Conservation (phyloP, 1,140 invertebrate species). For the Diplogasteroides magnus region DNA sequence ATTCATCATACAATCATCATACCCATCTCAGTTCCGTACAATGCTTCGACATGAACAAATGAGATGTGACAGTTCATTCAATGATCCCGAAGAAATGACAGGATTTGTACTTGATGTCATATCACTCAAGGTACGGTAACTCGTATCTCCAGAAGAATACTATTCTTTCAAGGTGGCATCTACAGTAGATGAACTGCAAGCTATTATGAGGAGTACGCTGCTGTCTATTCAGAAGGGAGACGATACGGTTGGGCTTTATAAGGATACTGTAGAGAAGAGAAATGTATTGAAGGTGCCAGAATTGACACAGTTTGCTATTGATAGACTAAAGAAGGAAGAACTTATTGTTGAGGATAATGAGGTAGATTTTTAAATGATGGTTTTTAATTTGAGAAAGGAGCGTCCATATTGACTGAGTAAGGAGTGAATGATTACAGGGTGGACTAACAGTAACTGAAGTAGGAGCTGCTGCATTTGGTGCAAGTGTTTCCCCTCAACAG, state of each 20-base stretch:
- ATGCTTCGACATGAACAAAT: slow-evolving; percentile 31
- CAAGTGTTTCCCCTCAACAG: not conserved
- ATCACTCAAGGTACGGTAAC: slow-evolving; percentile 35
- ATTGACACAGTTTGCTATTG: not conserved
- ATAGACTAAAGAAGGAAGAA: too few species aligned
- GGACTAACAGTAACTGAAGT: not conserved
- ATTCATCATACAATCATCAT: not conserved
- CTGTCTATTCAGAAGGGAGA: slow-evolving; percentile 17
- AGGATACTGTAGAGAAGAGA: not conserved
- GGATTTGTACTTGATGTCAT: slow-evolving; percentile 43
- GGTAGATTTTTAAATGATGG: too few species aligned
- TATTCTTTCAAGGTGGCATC: not conserved
- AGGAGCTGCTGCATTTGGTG: not conserved
- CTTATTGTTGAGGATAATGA: too few species aligned
- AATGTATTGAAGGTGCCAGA: not conserved
- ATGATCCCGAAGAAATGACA: slow-evolving; percentile 20
- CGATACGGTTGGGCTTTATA: slow-evolving; percentile 12
- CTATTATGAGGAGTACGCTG: slow-evolving; percentile 11
- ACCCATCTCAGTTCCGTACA: slow-evolving; percentile 38
- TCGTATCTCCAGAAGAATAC: too few species aligned
- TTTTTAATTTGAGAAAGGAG: too few species aligned
- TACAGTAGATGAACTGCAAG: slow-evolving; percentile 4
- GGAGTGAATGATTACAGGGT: too few species aligned
- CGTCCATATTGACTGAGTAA: too few species aligned
- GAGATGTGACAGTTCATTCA: slow-evolving; percentile 28